Base-by-base conservation (phyloP, 2,797 vertebrate species). In the Allobates femoralis region DNA sequence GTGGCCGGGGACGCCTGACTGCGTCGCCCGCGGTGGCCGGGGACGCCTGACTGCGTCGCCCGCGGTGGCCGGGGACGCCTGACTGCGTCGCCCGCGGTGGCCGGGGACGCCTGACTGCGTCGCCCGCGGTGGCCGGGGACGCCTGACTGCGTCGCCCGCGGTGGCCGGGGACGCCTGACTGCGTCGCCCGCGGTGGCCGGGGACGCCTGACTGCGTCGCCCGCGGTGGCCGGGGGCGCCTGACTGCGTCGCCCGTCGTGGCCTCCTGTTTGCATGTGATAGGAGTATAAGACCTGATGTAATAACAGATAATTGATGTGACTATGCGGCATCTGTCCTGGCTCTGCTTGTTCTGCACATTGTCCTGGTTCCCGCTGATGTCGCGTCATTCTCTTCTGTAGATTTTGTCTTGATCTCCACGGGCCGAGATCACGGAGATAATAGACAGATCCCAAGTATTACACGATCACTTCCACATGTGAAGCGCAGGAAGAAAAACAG, bases 381-480 rank as follows among this genome's bases (percentile, higher is more conserved):
- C 19, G 34, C 67, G 1, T 8, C 23, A 34, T 10, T 14, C 21
- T 46, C 2, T 71, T 71, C 67, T 37, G 50, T 67, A 71, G 55
- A 51, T 34, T 56, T 82, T 32, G 32, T 37, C 66, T 56, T 41
- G n/a, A 58, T 71, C 7, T 71, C 53, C 32, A 8, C 26, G 16
- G 28, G 16, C 53, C 62, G 55, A 12, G 56, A 30, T 76, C 30
- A 41, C 53, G 76, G 26, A 79, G 34, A 53, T 3, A 30, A 19
- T 53, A 30, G 50, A 51, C 21, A 50, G n/a, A 32, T 53, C 64
- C 23, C 32, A 32, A 8, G 41, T 23, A 81, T 46, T 28, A 5
- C 3, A 30, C 28, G 51, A 79, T 79, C 34, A 26, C 64, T 79
- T 46, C 84, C 84, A 85, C 41, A 85, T 85, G 84, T 71, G 50